Evolutionary conservation across 2,797 vertebrate species (phyloP), one percentile per base, ranked within the genome.

Genomic region (Crotalus adamanteus): DNA sequence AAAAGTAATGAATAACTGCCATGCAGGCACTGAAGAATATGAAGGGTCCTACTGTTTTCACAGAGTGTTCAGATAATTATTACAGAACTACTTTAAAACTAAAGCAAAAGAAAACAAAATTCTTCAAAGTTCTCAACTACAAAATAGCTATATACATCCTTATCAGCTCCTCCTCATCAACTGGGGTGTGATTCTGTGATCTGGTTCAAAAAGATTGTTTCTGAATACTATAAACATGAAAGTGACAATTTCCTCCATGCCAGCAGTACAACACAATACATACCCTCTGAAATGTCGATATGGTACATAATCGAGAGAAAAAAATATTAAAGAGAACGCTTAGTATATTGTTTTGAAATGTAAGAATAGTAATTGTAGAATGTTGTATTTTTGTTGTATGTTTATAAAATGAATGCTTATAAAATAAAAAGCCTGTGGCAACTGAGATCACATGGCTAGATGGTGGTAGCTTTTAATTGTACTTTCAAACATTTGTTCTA

Each of bases 361-460:
- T 0, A 92, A 96, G 90, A 96, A 91, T 0, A 94, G 83, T 93
- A 95, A 93, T 31, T 94, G 93, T 4, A 37, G 94, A 95, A 93
- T 94, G 95, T 92, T 92, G 95, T 86, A 94, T 95, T 96, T 95
- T 94, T 96, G 94, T 96, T 95, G 94, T 94, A 91, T 47, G 53
- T 89, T n/a, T 85, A 42, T 95, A 96, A 96, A 96, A 63, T 91
- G 93, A 94, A 91, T 89, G 93, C 92, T 96, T 96, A 95, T 55
- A 96, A 96, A 96, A 96, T 91, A 97, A 96, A 53, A 92, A 28
- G 55, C 13, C 55, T 47, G 20, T 14, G 89, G 60, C 88, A 95
- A 91, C 83, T 13, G 55, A 61, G 8, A 69, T 93, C 92, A 61
- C 6, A 2, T 42, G 60, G 57, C 53, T 83, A 93, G 91, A 83